Evolutionary conservation across 2,113 vertebrate genomes (phyloP).

Genomic region (Austrofundulus limnaeus): DNA sequence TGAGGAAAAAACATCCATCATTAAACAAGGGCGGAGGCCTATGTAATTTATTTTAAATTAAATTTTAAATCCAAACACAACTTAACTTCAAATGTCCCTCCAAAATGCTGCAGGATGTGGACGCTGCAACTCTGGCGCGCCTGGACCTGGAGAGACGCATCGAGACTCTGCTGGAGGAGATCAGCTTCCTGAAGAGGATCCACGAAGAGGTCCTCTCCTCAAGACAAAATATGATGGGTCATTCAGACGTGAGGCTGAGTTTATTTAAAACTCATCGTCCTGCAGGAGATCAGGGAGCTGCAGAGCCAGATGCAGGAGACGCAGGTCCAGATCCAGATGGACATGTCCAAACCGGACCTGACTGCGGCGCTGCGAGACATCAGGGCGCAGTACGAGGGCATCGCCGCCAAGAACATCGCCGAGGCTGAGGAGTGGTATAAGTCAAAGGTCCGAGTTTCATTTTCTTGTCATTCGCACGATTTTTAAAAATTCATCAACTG

Average conservation of each 20-base stretch:
- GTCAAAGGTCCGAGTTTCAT: conserved; percentile 84
- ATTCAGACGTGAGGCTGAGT: too few species aligned
- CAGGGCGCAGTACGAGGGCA: conserved; percentile 91
- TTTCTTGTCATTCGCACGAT: too few species aligned
- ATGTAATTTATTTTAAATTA: too few species aligned
- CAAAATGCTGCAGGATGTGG: conserved; percentile 83
- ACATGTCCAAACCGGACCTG: conserved; percentile 93
- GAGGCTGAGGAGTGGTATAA: conserved; percentile 98
- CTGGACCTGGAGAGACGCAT: conserved; percentile 93
- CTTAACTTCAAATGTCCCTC: too few species aligned
- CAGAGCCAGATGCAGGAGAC: conserved; percentile 93
- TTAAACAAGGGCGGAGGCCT: too few species aligned
- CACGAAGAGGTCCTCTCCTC: conserved; percentile 84
- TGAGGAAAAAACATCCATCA: too few species aligned
- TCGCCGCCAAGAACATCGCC: conserved; percentile 92
- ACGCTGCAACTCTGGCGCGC: conserved; percentile 90
- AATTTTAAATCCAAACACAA: too few species aligned
- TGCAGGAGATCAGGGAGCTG: conserved; percentile 92
- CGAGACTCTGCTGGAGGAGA: conserved; percentile 94
- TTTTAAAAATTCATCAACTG: too few species aligned
- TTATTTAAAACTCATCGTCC: neutral
- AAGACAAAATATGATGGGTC: too few species aligned
- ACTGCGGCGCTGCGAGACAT: conserved; percentile 92
- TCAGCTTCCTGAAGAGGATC: conserved; percentile 95
- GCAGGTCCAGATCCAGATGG: conserved; percentile 94